Conservation (phyloP, 2,888 invertebrate species). For the Hemicrepidius hirtus region DNA sequence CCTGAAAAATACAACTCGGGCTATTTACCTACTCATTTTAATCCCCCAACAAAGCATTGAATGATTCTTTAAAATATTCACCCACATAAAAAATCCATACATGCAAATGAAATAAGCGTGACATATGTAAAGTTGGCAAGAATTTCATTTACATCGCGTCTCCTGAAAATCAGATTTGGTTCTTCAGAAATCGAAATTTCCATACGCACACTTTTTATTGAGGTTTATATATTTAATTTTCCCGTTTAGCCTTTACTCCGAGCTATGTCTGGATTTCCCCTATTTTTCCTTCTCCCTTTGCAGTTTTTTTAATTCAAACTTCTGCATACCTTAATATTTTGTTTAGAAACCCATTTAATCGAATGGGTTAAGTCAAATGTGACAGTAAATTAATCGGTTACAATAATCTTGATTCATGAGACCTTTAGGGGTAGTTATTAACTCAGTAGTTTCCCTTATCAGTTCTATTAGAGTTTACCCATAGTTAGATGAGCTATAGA, state of each 20-base stretch:
- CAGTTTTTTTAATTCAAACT: no score
- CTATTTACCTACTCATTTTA: no score
- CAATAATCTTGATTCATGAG: slow-evolving; percentile 17
- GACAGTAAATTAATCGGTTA: slow-evolving; percentile 1
- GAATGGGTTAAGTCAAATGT: neutral
- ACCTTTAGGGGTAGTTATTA: slow-evolving; percentile 11
- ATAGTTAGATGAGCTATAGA: neutral
- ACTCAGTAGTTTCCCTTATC: slow-evolving; percentile 15
- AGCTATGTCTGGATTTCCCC: no score
- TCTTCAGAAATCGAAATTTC: slow-evolving; percentile 5
- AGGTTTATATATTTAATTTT: slow-evolving; percentile 13
- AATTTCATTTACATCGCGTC: slow-evolving; percentile 9
- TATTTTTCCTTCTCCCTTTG: neutral
- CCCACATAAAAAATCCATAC: neutral
- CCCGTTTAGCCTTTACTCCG: neutral
- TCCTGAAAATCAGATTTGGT: slow-evolving; percentile 2
- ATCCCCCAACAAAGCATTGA: no score
- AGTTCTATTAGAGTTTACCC: neutral
- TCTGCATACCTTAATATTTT: no score
- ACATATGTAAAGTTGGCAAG: slow-evolving; percentile 26
- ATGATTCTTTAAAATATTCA: neutral
- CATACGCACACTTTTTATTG: neutral
- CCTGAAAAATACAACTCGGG: no score
- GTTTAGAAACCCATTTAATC: neutral
- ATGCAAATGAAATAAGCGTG: slow-evolving; percentile 13